A percentile compares a stretch with the other conserved stretches of the same genome.
phyloP scores from a whole-genome alignment of 2,797 vertebrate species.

The Enteromius radiatus region DNA sequence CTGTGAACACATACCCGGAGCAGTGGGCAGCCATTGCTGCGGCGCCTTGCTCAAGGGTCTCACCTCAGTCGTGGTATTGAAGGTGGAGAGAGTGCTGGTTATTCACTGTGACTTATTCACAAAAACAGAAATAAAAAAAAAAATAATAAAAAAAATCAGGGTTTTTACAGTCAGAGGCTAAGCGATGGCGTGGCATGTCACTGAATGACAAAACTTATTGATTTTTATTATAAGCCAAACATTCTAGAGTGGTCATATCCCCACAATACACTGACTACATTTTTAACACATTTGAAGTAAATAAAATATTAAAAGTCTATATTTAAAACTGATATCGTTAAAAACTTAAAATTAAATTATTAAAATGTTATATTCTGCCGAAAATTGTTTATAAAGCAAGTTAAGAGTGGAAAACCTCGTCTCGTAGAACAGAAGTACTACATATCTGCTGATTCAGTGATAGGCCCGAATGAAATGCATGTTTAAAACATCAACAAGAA shows the following conservation, averaged over 20 bases:
- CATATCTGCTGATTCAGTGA: too few species aligned
- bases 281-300: neutral
- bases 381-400: neutral
- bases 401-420: neutral
- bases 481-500: too few species aligned
- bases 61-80: too few species aligned
- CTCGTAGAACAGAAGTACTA: neutral
- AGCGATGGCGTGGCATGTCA: neutral
- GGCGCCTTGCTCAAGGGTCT: too few species aligned
- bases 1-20: too few species aligned
- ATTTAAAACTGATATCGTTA: neutral
- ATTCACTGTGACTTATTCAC: too few species aligned
- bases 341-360: neutral
- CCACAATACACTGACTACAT: neutral
- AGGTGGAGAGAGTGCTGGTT: too few species aligned
- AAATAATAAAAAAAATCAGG: too few species aligned
- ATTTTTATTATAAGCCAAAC: neutral
- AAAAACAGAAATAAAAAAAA: too few species aligned
- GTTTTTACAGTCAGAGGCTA: too few species aligned
- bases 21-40: too few species aligned
- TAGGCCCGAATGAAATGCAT: too few species aligned
- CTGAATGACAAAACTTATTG: neutral
- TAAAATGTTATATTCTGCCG: neutral
- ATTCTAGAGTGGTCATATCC: neutral
- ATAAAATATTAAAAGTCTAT: neutral